Base-by-base conservation (phyloP, 2,888 invertebrate species). In the Omphaloscelis lunosa region DNA sequence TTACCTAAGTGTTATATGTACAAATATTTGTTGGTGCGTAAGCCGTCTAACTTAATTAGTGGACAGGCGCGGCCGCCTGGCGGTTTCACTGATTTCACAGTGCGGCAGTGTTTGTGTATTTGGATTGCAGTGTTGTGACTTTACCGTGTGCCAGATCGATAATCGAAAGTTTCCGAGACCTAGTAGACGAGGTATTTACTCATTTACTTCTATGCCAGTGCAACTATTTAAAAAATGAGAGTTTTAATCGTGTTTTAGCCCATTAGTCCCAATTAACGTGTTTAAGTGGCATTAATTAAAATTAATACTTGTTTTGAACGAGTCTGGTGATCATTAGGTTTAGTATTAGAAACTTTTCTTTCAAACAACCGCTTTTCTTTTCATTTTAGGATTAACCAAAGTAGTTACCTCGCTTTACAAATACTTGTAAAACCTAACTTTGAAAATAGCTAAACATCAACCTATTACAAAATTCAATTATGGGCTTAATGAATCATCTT, bases 41-140 rank as follows among this genome's bases (percentile, higher is more conserved):
- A 86, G 90, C 72, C 84, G 76, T 67, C 83, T 95, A 95, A 95
- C 93, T 93, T 56, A 93, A 95, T 95, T 95, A 95, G 89, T 83
- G 86, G 75, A 70, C 83, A 89, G 86, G 85, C 86, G 86, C 88
- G 87, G 84, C 75, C 77, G 85, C 65, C 45, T 69, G 29, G 67
- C 71, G 81, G 65, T 90, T 88, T 89, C 86, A 78, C 87, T 82
- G 72, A 76, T 81, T 82, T 76, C 75, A 72, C 69, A 83, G 63
- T 68, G 12, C n/a, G 62, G 34, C 34, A 85, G 87, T 89, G 86
- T 91, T 92, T 90, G 89, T 91, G 91, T 91, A 86, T 90, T 90
- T 91, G 93, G 91, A 92, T 92, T 92, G 92, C 92, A 91, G 91
- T 93, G 93, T 90, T 88, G 88, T 91, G 89, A 74, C 76, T 83